phyloP scores from a whole-genome alignment of 2,113 vertebrate genomes.

The Dasypus novemcinctus region DNA sequence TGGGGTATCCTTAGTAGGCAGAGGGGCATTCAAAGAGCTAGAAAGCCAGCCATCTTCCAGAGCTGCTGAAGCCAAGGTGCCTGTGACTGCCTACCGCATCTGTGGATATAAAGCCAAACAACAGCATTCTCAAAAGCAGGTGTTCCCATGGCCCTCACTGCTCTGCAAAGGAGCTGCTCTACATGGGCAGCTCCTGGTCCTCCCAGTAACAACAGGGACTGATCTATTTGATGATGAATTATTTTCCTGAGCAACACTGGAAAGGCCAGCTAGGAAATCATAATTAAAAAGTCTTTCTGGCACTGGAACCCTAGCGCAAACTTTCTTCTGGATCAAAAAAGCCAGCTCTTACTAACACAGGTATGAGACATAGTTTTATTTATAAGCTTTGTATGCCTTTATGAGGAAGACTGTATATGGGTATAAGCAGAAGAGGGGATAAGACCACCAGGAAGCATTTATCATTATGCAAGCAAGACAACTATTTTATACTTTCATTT shows the following conservation, averaged over 20 bases:
- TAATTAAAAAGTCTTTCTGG: not conserved
- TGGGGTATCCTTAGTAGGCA: not conserved
- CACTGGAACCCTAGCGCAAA: not conserved
- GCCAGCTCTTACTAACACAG: not conserved
- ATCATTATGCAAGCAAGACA: not conserved
- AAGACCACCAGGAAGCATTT: not conserved
- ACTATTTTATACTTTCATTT: not conserved
- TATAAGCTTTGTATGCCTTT: not conserved
- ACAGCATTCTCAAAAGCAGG: not conserved
- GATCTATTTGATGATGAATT: not conserved
- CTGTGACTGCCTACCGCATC: not conserved
- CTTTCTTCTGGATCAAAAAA: not conserved
- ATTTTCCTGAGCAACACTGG: not conserved
- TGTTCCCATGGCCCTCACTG: too few species aligned
- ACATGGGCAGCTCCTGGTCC: not conserved
- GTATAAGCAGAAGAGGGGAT: not conserved
- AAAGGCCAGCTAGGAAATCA: not conserved
- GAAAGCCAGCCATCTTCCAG: not conserved
- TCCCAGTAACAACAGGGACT: not conserved
- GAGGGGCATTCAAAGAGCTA: not conserved
- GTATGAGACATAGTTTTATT: not conserved
- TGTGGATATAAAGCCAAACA: not conserved
- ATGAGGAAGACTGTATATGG: not conserved
- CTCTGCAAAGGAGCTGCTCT: not conserved
- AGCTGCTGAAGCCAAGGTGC: not conserved